phyloP scores from a whole-genome alignment of 1,140 invertebrate species.

The Maniola jurtina region DNA sequence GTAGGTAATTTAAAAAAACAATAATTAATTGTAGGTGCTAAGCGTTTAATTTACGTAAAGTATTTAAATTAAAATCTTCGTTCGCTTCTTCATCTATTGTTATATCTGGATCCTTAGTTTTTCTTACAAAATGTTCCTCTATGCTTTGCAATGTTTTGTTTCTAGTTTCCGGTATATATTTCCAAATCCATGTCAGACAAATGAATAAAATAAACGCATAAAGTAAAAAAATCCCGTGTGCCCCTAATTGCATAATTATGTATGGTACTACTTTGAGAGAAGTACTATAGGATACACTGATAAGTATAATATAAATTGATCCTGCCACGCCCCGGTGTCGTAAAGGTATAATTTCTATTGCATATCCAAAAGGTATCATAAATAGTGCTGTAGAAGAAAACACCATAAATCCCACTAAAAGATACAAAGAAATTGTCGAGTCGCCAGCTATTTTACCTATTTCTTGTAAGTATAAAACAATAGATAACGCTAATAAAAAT shows the following conservation, averaged over 20 bases:
- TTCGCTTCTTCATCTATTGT: too few species aligned
- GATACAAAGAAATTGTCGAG: slow-evolving; percentile 21
- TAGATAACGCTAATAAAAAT: neutral
- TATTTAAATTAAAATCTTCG: too few species aligned
- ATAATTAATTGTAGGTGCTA: too few species aligned
- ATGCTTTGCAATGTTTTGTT: slow-evolving; percentile 25
- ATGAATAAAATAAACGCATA: slow-evolving; percentile 19
- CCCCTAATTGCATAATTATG: slow-evolving; percentile 13
- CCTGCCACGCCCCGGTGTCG: slow-evolving; percentile 21
- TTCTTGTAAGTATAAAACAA: neutral
- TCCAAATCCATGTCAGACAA: slow-evolving; percentile 21
- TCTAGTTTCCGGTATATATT: slow-evolving; percentile 27
- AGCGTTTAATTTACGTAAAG: too few species aligned
- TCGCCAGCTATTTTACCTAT: neutral
- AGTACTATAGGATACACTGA: slow-evolving; percentile 19
- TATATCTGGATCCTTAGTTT: too few species aligned
- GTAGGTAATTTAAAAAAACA: too few species aligned
- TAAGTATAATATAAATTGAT: slow-evolving; percentile 19
- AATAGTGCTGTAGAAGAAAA: slow-evolving; percentile 21
- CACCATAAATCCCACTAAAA: slow-evolving; percentile 23
- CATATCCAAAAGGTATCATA: slow-evolving; percentile 16
- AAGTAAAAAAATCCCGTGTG: slow-evolving; percentile 20
- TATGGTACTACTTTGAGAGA: slow-evolving; percentile 26
- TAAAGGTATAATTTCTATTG: slow-evolving; percentile 28
- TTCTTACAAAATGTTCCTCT: slow-evolving; percentile 11